Conservation (phyloP, 1,140 invertebrate genomes). For the Drosophila funebris region DNA sequence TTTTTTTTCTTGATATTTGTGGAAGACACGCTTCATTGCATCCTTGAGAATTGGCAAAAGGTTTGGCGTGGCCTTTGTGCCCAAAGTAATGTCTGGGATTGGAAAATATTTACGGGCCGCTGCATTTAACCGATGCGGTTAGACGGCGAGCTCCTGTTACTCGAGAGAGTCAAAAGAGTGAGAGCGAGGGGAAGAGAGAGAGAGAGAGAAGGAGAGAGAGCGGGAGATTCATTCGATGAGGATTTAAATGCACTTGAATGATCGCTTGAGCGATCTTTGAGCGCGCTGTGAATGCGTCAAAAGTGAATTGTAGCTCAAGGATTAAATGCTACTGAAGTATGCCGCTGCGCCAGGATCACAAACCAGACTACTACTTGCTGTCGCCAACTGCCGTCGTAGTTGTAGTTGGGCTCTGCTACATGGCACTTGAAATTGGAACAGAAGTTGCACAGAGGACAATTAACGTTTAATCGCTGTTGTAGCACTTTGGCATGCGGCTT, state of each 20-base stretch:
- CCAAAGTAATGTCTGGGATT: constrained; percentile 4
- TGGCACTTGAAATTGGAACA: constrained; percentile 44
- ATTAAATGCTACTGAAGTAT: constrained; percentile 71
- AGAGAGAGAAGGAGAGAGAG: too few relatives aligned
- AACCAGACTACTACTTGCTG: constrained; percentile 29
- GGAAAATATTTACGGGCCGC: constrained; percentile 58
- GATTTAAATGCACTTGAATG: constrained; percentile 78
- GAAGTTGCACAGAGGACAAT: constrained; percentile 27
- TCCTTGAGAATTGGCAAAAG: constrained; percentile 51
- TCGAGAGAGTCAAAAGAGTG: neutral
- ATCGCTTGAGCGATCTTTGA: constrained; percentile 47
- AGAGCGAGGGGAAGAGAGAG: too few relatives aligned
- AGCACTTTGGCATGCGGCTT: constrained; percentile 68
- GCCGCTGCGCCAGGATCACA: constrained; percentile 35
- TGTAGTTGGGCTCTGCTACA: constrained; percentile 17
- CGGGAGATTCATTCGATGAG: constrained; percentile 26
- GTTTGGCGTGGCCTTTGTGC: neutral
- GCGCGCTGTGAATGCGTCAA: constrained; percentile 62
- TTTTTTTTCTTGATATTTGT: constrained; percentile 10
- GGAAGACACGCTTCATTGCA: constrained; percentile 41
- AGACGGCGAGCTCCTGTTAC: constrained; percentile 46
- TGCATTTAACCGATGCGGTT: constrained; percentile 66
- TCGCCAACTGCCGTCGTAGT: constrained; percentile 16
- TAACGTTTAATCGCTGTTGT: constrained; percentile 62
- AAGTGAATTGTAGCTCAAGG: constrained; percentile 75